Percentiles rank a stretch among this genome's conserved stretches.
phyloP scores from a whole-genome alignment of 2,888 invertebrate species.

The Conistra vaccinii region DNA sequence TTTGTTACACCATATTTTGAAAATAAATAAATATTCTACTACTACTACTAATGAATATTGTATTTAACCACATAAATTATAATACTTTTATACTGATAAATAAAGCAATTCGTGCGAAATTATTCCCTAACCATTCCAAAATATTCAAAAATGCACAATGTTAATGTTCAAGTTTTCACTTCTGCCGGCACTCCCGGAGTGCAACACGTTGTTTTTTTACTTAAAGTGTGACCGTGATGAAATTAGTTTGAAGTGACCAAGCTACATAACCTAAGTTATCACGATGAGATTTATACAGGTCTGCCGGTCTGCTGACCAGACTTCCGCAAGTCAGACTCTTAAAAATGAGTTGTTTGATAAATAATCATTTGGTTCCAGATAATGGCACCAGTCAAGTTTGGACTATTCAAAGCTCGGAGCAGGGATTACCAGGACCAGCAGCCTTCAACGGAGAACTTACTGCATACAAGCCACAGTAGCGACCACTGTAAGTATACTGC shows the following conservation, averaged over 20 bases:
- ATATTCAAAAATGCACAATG: too few relatives aligned
- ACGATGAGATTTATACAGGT: not conserved
- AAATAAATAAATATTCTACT: too few relatives aligned
- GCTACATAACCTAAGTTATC: not conserved
- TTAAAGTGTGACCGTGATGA: not conserved
- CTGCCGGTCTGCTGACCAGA: not conserved
- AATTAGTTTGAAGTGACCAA: not conserved
- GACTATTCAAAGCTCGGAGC: slow-evolving; percentile 84
- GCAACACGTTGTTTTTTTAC: too few relatives aligned
- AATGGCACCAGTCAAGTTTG: slow-evolving; percentile 87
- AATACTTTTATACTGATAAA: too few relatives aligned
- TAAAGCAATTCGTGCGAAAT: too few relatives aligned
- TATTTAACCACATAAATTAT: too few relatives aligned
- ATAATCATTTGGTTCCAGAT: slow-evolving; percentile 55
- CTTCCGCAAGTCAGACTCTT: too few relatives aligned
- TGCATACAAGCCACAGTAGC: slow-evolving; percentile 75
- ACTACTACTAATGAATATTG: too few relatives aligned
- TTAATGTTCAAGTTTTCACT: too few relatives aligned
- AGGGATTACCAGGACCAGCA: slow-evolving; percentile 82
- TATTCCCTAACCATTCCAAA: too few relatives aligned
- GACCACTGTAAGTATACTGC: slow-evolving; percentile 74
- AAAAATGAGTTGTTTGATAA: not conserved
- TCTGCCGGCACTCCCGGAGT: too few relatives aligned
- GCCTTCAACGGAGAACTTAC: slow-evolving; percentile 85
- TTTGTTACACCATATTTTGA: too few relatives aligned